Evolutionary conservation across 2,113 vertebrate species (phyloP), one percentile per base, ranked within the genome.

Genomic region (Noctilio leporinus): DNA sequence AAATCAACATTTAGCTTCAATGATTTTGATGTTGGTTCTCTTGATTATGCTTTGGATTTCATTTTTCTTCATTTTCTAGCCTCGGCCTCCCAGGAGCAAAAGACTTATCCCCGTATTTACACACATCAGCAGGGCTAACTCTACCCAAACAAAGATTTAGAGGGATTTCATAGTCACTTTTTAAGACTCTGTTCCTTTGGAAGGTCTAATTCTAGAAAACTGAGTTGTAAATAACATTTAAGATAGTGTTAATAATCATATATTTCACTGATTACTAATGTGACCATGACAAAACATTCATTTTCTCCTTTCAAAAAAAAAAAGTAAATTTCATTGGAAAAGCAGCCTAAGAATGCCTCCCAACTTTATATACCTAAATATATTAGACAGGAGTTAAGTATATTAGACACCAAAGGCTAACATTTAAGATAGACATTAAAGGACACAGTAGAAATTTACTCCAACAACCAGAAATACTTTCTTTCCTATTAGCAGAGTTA

Each of bases 61-160:
- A 87, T 90, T 97, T 97, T 75, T 91, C 93, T 97, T 96, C 65
- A 94, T 73, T 91, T 96, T 92, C 93, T 95, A 97, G 82, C 87
- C 89, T 72, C 75, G 62, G 26, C 69, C 4, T 97, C 96, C 97
- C 96, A 94, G 90, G 89, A 86, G 96, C 16, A 97, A 91, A 89
- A 88, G 93, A 45, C 89, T 98, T 97, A 98, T 97, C 91, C 64
- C 75, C 92, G 69, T 93, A 84, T 96, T 98, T 98, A 93, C 93
- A 97, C 95, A 97, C 97, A 97, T 91, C 91, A 97, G 45, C 86
- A 86, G 90, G 64, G 94, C 93, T 97, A 98, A 98, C 97, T 98
- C 89, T 97, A 57, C 84, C 77, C 86, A 95, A 47, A 96, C 75
- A 97, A 94, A 90, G 73, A 96, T 91, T 97, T 93, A 77, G 81